Evolutionary conservation across 1,140 invertebrate species (phyloP).

Genomic region (Paraescarpia echinospica): DNA sequence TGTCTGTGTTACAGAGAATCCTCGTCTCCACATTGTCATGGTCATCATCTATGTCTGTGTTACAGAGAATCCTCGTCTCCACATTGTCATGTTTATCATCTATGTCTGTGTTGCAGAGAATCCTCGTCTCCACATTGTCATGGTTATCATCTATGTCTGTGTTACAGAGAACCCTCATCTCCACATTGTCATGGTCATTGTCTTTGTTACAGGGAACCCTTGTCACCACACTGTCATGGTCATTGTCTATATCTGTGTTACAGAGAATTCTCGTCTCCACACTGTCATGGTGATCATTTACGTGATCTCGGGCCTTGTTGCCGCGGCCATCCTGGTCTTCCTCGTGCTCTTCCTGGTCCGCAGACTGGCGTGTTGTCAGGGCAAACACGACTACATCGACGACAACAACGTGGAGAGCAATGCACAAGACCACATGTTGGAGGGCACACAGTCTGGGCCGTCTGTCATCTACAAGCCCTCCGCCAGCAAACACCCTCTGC

Average conservation of each 20-base stretch:
- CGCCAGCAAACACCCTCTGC: background rate
- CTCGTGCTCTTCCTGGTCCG: background rate
- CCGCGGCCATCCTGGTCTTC: background rate
- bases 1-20: no score
- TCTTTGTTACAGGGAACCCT: no score
- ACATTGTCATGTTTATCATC: no score
- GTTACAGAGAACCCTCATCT: no score
- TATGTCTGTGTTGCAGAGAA: no score
- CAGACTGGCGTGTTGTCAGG: background rate
- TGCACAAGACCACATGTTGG: background rate
- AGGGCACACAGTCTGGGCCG: background rate
- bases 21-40: no score
- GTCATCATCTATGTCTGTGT: no score
- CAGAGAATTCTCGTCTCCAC: background rate
- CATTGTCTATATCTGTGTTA: background rate
- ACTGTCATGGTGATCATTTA: conserved; percentile 9
- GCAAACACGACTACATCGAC: background rate
- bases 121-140: no score
- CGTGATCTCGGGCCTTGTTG: conserved; percentile 10
- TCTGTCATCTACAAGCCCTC: background rate
- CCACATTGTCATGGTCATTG: no score
- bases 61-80: no score
- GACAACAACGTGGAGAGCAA: background rate
- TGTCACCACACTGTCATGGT: no score
- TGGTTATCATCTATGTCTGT: no score